Evolutionary conservation across 2,113 vertebrate species (phyloP).

Genomic region (Atrichornis clamosus): DNA sequence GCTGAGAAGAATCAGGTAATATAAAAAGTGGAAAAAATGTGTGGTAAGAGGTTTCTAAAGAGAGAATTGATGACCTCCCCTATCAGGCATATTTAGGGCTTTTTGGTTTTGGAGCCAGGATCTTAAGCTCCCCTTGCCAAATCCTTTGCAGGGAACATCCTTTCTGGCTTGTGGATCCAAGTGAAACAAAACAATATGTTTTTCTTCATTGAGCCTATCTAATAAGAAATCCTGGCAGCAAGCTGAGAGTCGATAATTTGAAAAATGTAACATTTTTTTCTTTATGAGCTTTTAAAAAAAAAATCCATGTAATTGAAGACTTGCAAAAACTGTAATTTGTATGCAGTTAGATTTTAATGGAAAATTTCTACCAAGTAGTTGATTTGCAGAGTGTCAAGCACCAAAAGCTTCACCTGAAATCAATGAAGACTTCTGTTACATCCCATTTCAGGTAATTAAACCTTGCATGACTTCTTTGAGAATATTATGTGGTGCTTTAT

Average conservation of each 20-base stretch:
- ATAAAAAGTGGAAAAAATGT: neutral
- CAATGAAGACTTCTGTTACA: neutral
- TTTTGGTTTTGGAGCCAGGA: neutral
- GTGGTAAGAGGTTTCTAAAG: neutral
- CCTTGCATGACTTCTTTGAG: neutral
- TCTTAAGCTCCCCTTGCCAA: neutral
- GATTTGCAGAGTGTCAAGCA: neutral
- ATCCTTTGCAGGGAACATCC: neutral
- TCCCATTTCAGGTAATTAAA: neutral
- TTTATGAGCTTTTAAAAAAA: neutral
- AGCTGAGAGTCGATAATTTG: neutral
- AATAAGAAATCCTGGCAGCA: neutral
- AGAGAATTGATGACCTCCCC: accelerated
- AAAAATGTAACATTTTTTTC: neutral
- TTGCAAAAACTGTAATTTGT: neutral
- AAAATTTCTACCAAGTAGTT: neutral
- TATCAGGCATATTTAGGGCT: neutral
- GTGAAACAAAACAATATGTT: neutral
- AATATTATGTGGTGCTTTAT: neutral
- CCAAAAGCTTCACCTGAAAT: neutral
- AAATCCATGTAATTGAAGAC: neutral
- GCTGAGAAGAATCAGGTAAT: neutral
- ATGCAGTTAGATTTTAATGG: neutral
- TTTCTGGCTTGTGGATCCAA: neutral
- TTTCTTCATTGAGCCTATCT: neutral